Evolutionary conservation across 2,888 invertebrate species (phyloP), one percentile per base, ranked within the genome.

Genomic region (Thymelicus acteon): DNA sequence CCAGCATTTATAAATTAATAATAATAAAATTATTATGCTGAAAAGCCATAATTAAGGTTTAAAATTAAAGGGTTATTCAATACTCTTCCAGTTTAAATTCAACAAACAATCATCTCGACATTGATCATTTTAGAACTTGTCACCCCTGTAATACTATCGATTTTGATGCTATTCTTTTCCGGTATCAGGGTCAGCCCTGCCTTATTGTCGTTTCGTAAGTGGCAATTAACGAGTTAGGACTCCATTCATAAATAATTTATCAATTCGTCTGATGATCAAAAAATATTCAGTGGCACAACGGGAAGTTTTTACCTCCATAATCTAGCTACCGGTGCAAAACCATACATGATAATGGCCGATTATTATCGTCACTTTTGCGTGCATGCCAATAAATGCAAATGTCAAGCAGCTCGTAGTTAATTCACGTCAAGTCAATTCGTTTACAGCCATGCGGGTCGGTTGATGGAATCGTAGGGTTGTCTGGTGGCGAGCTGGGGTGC

Each of bases 381-480:
- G n/a, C 49, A 49, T 49, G 49, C 15, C 49, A 49, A 49, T 7
- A 49, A 47, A 47, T 13, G 47, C 3, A 47, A 47, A 15, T 49
- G 15, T 15, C 6, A 10, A 49, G 31, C 31, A 31, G 1, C 3
- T 15, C 4, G 5, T 7, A 49, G 49, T n/a, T 15, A 15, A 49
- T 57, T 31, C 48, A 49, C 6, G 31, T 52, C 40, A 57, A 57
- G 37, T 71, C 65, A 63, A 60, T 57, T 70, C 12, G 47, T 63
- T 83, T 95, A 96, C 85, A 96, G 95, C 96, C 96, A 96, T 68
- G 96, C 94, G 71, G 96, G 96, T 79, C 95, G 85, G 77, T 95
- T 96, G 79, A 96, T 95, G 66, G 95, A 85, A 82, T 96, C 96
- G 79, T 96, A 96, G n/a, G 96, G 96, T 84, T 96, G 96, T 49